phyloP scores from a whole-genome alignment of 1,140 invertebrate species.

The Philaenus spumarius region DNA sequence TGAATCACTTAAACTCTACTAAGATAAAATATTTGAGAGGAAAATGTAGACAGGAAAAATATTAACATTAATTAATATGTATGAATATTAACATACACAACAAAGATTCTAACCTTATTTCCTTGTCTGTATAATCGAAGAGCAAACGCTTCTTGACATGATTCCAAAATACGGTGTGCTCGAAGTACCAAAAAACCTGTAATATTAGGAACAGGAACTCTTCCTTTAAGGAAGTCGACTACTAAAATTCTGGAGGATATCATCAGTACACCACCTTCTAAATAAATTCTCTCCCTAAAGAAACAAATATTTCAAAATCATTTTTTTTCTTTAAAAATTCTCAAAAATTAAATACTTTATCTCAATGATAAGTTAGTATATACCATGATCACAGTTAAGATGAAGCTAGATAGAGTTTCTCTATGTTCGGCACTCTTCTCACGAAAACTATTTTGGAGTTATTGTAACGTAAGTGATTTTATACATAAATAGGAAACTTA shows the following conservation, averaged over 20 bases:
- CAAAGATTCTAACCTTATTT: conserved; percentile 81
- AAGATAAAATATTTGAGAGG: conserved; percentile 9
- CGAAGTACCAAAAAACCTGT: conserved; percentile 79
- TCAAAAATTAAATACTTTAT: too few relatives aligned
- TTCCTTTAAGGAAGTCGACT: conserved; percentile 89
- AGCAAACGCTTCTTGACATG: conserved; percentile 92
- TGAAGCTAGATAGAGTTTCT: too few relatives aligned
- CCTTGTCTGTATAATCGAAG: conserved; percentile 80
- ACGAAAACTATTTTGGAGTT: too few relatives aligned
- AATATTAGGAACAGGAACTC: conserved; percentile 83
- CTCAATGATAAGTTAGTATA: too few relatives aligned
- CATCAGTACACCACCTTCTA: conserved; percentile 91
- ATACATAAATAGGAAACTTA: too few relatives aligned
- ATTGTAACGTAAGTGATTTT: too few relatives aligned
- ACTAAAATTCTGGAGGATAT: conserved; percentile 90
- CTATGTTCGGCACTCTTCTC: too few relatives aligned
- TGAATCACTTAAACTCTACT: too few relatives aligned
- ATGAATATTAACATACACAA: neutral
- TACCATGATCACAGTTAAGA: too few relatives aligned
- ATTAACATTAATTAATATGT: neutral
- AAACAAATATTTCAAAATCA: too few relatives aligned
- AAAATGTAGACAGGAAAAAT: conserved; percentile 6
- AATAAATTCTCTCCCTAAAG: conserved; percentile 68
- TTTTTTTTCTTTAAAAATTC: too few relatives aligned
- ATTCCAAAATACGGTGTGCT: conserved; percentile 89